Conservation (phyloP, 2,113 vertebrate species). For the Ciconia boyciana region DNA sequence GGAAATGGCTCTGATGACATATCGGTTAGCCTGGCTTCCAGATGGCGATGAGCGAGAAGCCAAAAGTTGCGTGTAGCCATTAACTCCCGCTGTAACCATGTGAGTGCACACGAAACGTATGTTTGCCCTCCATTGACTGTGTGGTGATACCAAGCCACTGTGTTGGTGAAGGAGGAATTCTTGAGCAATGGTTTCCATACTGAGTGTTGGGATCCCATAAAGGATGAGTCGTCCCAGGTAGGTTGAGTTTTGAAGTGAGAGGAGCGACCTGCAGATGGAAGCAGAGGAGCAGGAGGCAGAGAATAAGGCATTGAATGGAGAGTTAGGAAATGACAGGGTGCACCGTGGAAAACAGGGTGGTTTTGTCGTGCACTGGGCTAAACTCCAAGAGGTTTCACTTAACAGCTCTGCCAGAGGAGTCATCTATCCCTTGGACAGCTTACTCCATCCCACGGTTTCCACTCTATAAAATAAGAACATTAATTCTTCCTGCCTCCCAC, state of each 20-base stretch:
- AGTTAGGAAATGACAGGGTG: not conserved
- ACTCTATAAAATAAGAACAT: not conserved
- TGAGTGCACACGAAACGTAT: not conserved
- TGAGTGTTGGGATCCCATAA: not conserved
- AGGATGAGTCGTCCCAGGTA: not conserved
- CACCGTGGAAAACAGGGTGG: not conserved
- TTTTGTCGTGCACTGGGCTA: not conserved
- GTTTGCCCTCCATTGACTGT: not conserved
- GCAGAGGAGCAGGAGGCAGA: not conserved
- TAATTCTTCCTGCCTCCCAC: not conserved
- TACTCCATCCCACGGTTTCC: not conserved
- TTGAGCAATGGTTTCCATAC: not conserved
- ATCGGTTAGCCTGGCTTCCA: not conserved
- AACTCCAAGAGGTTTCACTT: not conserved
- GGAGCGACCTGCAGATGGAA: not conserved
- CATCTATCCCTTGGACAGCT: not conserved
- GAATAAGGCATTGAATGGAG: not conserved
- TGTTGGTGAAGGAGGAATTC: not conserved
- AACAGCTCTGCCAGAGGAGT: not conserved
- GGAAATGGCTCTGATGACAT: not conserved
- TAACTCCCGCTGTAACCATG: not conserved
- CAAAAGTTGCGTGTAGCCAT: not conserved
- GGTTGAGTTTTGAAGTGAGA: not conserved
- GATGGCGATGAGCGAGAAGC: not conserved
- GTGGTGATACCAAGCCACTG: fast-evolving